Base-by-base conservation (phyloP, 2,113 vertebrate species). In the Cettia cetti region DNA sequence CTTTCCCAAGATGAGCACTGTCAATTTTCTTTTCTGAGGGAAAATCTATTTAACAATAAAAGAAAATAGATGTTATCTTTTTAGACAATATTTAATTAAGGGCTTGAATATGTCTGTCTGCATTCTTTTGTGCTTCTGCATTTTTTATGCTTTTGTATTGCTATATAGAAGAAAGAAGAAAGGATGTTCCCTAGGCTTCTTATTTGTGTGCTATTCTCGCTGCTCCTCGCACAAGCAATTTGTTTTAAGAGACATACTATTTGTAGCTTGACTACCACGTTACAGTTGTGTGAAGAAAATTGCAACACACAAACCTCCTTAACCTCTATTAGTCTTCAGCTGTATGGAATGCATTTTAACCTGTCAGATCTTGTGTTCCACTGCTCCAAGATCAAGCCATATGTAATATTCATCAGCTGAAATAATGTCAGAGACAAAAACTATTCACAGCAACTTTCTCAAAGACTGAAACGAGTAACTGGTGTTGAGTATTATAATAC, bases 351-450 rank as follows among this genome's bases (percentile, higher is more conserved):
- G 87, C 76, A 90, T 95, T 96, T 95, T 94, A 97, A 92, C 82
- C 87, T 95, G 91, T 93, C 94, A 94, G 78, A 90, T 95, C 93
- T 95, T 95, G 70, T 95, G 93, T 94, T 95, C 66, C 68, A 86
- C 68, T 54, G 54, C 70, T 96, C 68, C 42, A 95, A 95, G 94
- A 94, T 83, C 72, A 90, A 97, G 94, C 59, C 50, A 80, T 93
- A 86, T 92, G 92, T 88, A 97, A 91, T 96, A 92, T 96, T 95
- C 86, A 95, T 94, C 57, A 92, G 56, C 70, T 83, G 95, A 91
- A 95, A 94, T 74, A 78, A 94, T 66, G 52, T 65, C 3, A 4
- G 33, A 92, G 69, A 53, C 49, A 90, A 92, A 39, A 65, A 85
- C 52, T 90, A 64, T 84, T 70, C 52, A 49, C 16, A 57, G 82